Evolutionary conservation across 2,888 invertebrate genomes (phyloP).

Genomic region (Carpatolechia fugitivella): DNA sequence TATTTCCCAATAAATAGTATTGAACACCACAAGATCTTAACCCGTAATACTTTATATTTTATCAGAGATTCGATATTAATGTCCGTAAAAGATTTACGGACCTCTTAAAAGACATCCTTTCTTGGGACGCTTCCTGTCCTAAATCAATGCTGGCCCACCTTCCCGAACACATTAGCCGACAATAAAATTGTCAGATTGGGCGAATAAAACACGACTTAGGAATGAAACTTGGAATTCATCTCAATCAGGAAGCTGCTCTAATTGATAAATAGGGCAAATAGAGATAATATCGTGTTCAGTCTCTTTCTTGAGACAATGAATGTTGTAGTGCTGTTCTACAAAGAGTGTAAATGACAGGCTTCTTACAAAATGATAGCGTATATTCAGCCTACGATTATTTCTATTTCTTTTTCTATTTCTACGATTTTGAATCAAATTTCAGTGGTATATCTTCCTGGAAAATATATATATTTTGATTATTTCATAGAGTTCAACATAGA

Average conservation of each 20-base stretch:
- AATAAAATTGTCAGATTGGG: not conserved
- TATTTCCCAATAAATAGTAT: too few relatives aligned
- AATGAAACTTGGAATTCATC: not conserved
- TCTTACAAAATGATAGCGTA: too few relatives aligned
- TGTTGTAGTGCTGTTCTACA: too few relatives aligned
- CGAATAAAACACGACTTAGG: not conserved
- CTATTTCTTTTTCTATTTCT: too few relatives aligned
- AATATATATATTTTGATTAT: too few relatives aligned
- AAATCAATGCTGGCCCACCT: not conserved
- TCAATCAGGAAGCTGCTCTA: not conserved
- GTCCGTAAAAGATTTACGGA: not conserved
- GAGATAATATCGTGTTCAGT: not conserved
- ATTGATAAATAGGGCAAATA: not conserved
- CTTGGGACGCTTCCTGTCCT: not conserved
- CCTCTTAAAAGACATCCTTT: not conserved
- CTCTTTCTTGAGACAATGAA: too few relatives aligned
- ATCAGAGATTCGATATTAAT: not conserved
- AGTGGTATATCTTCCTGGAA: too few relatives aligned
- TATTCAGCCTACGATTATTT: too few relatives aligned
- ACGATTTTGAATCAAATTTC: too few relatives aligned
- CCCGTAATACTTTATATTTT: not conserved
- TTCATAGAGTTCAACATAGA: too few relatives aligned
- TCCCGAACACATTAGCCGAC: not conserved
- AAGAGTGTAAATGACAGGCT: too few relatives aligned
- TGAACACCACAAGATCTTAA: not conserved